Conservation (phyloP, 2,888 invertebrate genomes). For the Amphipoea lucens region DNA sequence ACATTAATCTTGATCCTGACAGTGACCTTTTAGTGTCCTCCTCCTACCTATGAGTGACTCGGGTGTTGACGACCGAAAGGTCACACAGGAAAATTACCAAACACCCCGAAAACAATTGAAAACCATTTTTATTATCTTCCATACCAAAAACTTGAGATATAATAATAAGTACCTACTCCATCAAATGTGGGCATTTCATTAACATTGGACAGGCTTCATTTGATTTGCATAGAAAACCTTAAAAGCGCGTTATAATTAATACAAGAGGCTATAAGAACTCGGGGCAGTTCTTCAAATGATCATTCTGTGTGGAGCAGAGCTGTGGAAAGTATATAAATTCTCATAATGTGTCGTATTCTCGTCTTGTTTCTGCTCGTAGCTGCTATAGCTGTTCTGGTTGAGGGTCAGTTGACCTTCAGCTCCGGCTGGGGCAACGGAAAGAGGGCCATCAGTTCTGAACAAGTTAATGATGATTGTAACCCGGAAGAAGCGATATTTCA, state of each 20-base stretch:
- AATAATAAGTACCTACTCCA: conserved; percentile 8
- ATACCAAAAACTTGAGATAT: conserved; percentile 35
- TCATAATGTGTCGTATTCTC: conserved; percentile 72
- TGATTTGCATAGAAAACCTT: conserved; percentile 76
- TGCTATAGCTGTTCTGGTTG: conserved; percentile 68
- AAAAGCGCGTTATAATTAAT: conserved; percentile 56
- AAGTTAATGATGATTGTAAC: conserved; percentile 82
- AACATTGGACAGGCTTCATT: conserved; percentile 76
- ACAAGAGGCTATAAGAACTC: conserved; percentile 57
- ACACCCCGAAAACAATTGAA: conserved; percentile 25
- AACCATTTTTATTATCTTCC: conserved; percentile 36
- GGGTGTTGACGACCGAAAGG: conserved; percentile 2
- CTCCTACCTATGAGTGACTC: neutral
- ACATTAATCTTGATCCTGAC: conserved; percentile 7
- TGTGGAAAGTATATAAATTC: conserved; percentile 7
- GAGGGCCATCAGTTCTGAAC: conserved; percentile 72
- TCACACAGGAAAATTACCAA: conserved; percentile 27
- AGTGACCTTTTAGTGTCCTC: conserved; percentile 7
- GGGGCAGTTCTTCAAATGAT: neutral
- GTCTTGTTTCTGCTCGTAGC: conserved; percentile 69
- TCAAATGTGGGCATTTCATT: conserved; percentile 60
- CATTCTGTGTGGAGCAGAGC: conserved; percentile 48
- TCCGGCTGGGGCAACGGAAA: conserved; percentile 90
- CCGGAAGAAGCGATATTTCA: conserved; percentile 89
- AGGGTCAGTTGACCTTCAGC: conserved; percentile 90